Percentiles rank a stretch among this genome's conserved stretches.
Evolutionary conservation across 92 coral and sea anemone species (phyloP).

Genomic region (Porites divaricata): DNA sequence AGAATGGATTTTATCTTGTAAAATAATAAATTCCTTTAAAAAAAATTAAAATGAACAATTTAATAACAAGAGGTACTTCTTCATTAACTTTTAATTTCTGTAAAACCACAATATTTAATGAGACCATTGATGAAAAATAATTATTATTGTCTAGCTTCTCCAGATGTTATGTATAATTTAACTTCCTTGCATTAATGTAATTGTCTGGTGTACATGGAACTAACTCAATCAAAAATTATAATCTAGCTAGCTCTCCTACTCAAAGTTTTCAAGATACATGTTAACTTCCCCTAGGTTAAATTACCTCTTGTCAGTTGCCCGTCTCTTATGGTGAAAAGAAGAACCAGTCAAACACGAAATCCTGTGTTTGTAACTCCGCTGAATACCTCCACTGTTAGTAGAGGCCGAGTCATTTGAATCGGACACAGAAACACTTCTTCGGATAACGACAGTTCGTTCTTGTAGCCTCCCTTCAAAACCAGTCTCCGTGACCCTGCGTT

Average conservation of each 20-base stretch:
- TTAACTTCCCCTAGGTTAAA: not conserved
- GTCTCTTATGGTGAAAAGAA: conserved; percentile 67
- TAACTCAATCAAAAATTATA: too few relatives aligned
- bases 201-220: too few relatives aligned
- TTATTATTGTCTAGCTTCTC: too few relatives aligned
- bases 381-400: conserved; percentile 39
- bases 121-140: too few relatives aligned
- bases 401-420: conserved; percentile 58
- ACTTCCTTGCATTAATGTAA: too few relatives aligned
- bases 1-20: not conserved
- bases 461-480: conserved; percentile 15
- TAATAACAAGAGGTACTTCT: not conserved
- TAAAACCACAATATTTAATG: not conserved
- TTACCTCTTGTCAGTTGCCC: conserved; percentile 86
- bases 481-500: conserved; percentile 29
- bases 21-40: not conserved
- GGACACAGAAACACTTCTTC: conserved; percentile 71
- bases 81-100: not conserved
- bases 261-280: too few relatives aligned
- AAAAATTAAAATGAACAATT: not conserved
- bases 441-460: conserved; percentile 27
- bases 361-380: conserved; percentile 45
- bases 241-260: too few relatives aligned
- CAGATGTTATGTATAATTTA: too few relatives aligned
- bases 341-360: conserved; percentile 66